Conservation (phyloP, 2,797 vertebrate species). For the Cichlasoma orientale region DNA sequence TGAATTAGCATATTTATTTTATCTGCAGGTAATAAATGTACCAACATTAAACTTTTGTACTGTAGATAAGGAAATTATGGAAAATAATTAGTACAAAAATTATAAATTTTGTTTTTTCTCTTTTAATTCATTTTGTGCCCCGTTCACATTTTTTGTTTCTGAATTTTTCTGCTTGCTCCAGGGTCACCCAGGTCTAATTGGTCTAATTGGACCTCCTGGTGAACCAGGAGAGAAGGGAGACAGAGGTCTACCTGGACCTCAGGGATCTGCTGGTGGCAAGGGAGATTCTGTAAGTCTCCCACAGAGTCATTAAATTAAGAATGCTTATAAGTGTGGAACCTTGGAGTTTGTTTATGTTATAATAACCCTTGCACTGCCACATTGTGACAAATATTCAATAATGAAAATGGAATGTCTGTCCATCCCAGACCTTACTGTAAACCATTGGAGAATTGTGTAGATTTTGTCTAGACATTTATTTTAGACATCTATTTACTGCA, state of each 20-base stretch:
- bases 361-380: neutral
- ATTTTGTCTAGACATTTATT: neutral
- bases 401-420: neutral
- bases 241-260: slow-evolving; percentile 91
- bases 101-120: neutral
- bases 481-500: neutral
- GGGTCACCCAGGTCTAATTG: slow-evolving; percentile 87
- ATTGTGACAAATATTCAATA: neutral
- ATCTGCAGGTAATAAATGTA: slow-evolving; percentile 6
- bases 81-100: slow-evolving; percentile 20
- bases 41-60: slow-evolving; percentile 11
- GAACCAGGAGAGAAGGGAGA: slow-evolving; percentile 90
- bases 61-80: neutral
- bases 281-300: slow-evolving; percentile 88
- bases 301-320: neutral
- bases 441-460: neutral
- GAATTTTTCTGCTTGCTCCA: slow-evolving; percentile 26
- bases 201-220: slow-evolving; percentile 85
- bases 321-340: neutral
- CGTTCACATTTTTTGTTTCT: neutral
- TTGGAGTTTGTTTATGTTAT: neutral
- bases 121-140: neutral
- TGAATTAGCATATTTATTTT: slow-evolving; percentile 43
- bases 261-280: slow-evolving; percentile 89
- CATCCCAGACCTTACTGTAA: neutral